phyloP scores from a whole-genome alignment of 92 coral and sea anemone species.

The Parazoanthus atlanticus region DNA sequence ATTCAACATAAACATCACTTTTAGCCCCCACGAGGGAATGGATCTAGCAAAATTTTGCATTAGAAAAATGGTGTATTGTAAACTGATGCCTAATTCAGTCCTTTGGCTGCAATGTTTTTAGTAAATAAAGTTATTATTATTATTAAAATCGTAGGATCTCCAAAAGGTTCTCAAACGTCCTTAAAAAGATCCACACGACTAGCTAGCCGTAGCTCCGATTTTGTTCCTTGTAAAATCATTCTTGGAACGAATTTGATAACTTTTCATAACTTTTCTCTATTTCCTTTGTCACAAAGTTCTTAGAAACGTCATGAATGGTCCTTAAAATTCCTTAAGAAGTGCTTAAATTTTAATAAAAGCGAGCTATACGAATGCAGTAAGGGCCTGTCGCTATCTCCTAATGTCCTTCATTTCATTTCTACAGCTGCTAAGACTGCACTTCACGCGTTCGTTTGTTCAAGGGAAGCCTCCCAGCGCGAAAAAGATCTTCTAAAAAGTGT shows the following conservation, averaged over 20 bases:
- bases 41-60: too few relatives aligned
- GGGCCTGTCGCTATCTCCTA: not conserved
- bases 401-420: not conserved
- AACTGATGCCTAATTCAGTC: too few relatives aligned
- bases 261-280: not conserved
- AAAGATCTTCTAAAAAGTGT: conserved; percentile 95
- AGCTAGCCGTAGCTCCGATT: not conserved
- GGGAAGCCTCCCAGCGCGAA: conserved; percentile 83
- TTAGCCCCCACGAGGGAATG: too few relatives aligned
- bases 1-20: too few relatives aligned
- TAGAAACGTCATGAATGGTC: not conserved
- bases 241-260: conserved; percentile 3
- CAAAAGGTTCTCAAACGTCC: not conserved
- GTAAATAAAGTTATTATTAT: too few relatives aligned
- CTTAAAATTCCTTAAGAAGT: not conserved
- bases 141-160: not conserved
- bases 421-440: conserved; percentile 95
- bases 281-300: not conserved
- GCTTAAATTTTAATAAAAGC: too few relatives aligned
- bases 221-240: not conserved
- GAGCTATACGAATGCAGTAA: too few relatives aligned
- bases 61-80: too few relatives aligned
- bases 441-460: conserved; percentile 77
- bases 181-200: not conserved
- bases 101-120: too few relatives aligned